phyloP scores from a whole-genome alignment of 2,797 vertebrate genomes.

The Danio albolineatus region DNA sequence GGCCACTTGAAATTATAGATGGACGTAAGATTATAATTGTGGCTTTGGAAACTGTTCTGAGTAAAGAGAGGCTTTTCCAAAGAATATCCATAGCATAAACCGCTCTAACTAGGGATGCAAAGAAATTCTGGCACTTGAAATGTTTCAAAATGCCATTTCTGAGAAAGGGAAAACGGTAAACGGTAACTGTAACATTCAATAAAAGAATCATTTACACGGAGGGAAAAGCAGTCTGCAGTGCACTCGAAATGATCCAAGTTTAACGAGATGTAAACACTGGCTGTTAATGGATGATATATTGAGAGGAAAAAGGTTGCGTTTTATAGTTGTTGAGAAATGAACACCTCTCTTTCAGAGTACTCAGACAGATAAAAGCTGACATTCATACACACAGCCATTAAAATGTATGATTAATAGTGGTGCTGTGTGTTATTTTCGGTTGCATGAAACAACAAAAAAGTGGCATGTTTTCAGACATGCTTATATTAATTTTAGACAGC shows the following conservation, averaged over 20 bases:
- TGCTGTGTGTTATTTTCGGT: too few species aligned
- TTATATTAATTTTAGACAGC: too few species aligned
- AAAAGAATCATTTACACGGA: not conserved
- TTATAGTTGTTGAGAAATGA: slow-evolving; percentile 8
- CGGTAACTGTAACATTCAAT: not conserved
- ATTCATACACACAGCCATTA: not conserved
- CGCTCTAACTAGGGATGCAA: slow-evolving; percentile 33
- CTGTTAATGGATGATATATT: slow-evolving; percentile 27
- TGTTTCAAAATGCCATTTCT: not conserved
- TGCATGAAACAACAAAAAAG: too few species aligned
- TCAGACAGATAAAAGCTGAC: not conserved
- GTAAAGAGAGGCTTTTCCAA: slow-evolving; percentile 16
- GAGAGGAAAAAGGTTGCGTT: slow-evolving; percentile 1
- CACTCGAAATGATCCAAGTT: not conserved
- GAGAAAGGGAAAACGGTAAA: not conserved
- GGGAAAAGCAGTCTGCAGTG: not conserved
- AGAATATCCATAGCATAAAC: slow-evolving; percentile 20
- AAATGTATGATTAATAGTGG: not conserved
- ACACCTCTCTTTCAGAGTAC: not conserved
- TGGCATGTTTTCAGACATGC: too few species aligned
- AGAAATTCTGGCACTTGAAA: not conserved
- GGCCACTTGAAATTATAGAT: slow-evolving; percentile 48
- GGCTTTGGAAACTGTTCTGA: slow-evolving; percentile 46
- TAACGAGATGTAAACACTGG: not conserved
- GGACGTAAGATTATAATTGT: slow-evolving; percentile 47